Conservation (phyloP, 2,113 vertebrate genomes). For the Castor canadensis region DNA sequence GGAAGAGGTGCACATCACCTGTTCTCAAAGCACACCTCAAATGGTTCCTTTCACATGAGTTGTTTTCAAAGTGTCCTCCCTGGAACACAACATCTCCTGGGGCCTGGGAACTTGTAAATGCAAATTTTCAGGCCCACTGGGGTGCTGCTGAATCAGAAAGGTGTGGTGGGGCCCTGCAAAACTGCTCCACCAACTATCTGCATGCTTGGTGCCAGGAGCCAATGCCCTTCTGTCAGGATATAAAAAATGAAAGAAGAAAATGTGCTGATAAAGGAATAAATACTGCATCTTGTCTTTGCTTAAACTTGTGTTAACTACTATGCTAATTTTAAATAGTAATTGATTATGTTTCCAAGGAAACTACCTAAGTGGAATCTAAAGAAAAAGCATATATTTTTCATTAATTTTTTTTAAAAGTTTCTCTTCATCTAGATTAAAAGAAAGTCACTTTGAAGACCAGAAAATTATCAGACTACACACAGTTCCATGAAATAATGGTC, state of each 20-base stretch:
- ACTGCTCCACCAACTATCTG: accelerated
- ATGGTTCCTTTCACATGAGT: accelerated
- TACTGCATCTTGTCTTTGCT: neutral
- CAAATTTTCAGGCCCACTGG: neutral
- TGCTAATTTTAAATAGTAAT: neutral
- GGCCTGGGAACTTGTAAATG: neutral
- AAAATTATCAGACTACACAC: neutral
- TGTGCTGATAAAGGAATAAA: neutral
- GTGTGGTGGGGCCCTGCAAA: neutral
- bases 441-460: constrained; percentile 14
- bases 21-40: neutral
- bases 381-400: neutral
- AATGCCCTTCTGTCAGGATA: accelerated
- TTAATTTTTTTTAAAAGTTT: neutral
- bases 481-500: neutral
- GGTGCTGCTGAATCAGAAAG: neutral
- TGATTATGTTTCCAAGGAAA: neutral
- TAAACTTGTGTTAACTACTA: neutral
- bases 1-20: accelerated
- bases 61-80: neutral
- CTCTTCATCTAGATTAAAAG: neutral
- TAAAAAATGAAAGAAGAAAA: neutral
- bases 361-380: neutral
- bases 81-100: too few relatives aligned
- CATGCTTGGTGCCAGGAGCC: neutral